Conservation (phyloP, 2,113 vertebrate species). For the Gallinago undulata region DNA sequence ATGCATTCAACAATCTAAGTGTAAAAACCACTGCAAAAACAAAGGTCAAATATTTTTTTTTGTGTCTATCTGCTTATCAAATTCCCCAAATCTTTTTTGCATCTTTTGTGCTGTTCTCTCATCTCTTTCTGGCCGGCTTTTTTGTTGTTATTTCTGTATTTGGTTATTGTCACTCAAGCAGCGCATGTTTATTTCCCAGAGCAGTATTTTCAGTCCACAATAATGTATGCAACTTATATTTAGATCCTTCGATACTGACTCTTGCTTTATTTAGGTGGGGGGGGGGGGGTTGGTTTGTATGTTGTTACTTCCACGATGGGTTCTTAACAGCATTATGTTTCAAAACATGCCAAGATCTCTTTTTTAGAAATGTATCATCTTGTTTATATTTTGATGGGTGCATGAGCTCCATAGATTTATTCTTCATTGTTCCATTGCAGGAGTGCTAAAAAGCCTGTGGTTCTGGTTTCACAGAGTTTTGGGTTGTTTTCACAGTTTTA, state of each 20-base stretch:
- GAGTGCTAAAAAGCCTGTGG: neutral
- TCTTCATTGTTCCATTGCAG: neutral
- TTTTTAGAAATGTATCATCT: neutral
- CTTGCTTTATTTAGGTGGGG: neutral
- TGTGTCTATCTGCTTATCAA: neutral
- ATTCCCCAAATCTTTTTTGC: neutral
- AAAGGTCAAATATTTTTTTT: neutral
- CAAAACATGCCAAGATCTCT: neutral
- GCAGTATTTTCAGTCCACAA: neutral
- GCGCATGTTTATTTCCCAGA: neutral
- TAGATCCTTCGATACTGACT: neutral
- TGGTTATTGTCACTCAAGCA: neutral
- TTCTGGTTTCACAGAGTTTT: neutral
- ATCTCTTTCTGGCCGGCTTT: neutral
- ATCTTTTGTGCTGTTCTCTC: neutral
- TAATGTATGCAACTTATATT: neutral
- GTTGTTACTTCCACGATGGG: neutral
- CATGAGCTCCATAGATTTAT: neutral
- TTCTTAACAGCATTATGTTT: neutral
- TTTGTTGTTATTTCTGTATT: neutral
- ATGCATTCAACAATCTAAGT: neutral
- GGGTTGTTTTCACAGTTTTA: neutral
- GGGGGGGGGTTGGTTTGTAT: neutral
- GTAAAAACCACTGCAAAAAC: neutral
- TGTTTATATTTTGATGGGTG: neutral